Conservation (phyloP, 2,797 vertebrate species). For the Crocidura indochinensis region DNA sequence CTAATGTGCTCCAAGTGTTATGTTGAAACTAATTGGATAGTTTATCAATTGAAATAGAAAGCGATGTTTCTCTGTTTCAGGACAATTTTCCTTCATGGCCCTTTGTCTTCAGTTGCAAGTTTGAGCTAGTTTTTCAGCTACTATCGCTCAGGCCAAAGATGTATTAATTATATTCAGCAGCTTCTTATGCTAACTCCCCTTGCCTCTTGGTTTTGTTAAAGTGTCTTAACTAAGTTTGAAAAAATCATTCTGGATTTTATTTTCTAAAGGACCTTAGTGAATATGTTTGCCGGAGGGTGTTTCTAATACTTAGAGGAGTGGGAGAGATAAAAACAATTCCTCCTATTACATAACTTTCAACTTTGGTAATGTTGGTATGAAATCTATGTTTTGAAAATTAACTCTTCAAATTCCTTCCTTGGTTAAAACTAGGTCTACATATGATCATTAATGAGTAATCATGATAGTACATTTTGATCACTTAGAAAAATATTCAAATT, state of each 20-base stretch:
- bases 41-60: slow-evolving; percentile 29
- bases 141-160: too few relatives aligned
- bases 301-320: slow-evolving; percentile 36
- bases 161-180: neutral
- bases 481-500: slow-evolving; percentile 28
- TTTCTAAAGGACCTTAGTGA: slow-evolving; percentile 20
- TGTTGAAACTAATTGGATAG: slow-evolving; percentile 54
- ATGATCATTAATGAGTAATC: neutral
- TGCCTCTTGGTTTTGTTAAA: slow-evolving; percentile 5
- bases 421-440: slow-evolving; percentile 20
- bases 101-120: neutral
- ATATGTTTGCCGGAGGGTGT: neutral
- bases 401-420: slow-evolving; percentile 52
- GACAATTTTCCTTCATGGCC: neutral
- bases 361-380: slow-evolving; percentile 7
- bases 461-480: slow-evolving; percentile 4
- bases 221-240: slow-evolving; percentile 6
- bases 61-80: neutral
- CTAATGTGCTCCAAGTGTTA: slow-evolving; percentile 37
- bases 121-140: slow-evolving; percentile 4
- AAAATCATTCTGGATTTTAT: slow-evolving; percentile 37
- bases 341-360: slow-evolving; percentile 20
- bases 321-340: slow-evolving; percentile 23
- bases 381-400: slow-evolving; percentile 39
- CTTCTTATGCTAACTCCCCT: neutral